phyloP scores from a whole-genome alignment of 1,140 invertebrate species.

The Drosophila navojoa region DNA sequence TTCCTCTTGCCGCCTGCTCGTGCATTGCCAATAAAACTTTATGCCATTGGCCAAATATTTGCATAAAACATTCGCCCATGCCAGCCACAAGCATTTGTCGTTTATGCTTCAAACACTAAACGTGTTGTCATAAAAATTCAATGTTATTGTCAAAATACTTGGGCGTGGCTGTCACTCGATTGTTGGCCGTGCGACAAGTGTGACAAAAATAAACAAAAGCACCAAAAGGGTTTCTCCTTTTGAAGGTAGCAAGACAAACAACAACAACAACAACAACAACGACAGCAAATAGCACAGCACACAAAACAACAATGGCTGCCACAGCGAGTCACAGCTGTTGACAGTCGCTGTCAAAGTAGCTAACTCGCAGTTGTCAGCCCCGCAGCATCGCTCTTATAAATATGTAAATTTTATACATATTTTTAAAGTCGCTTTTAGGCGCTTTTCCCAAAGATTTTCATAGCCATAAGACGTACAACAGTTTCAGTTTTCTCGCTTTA shows the following conservation, averaged over 20 bases:
- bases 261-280: constrained; percentile 9
- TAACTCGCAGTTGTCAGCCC: not conserved
- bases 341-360: constrained; percentile 15
- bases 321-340: constrained; percentile 36
- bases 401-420: constrained; percentile 13
- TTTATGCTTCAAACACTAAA: constrained; percentile 36
- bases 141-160: constrained; percentile 58
- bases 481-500: constrained; percentile 4
- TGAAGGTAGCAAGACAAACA: not conserved
- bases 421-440: constrained; percentile 24
- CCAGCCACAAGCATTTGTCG: constrained; percentile 13
- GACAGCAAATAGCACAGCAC: not conserved
- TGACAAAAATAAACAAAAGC: constrained; percentile 47
- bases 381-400: not conserved
- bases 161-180: constrained; percentile 14
- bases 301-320: constrained; percentile 4
- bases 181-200: constrained; percentile 19
- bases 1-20: not conserved
- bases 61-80: constrained; percentile 28
- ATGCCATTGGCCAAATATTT: constrained; percentile 36
- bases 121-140: constrained; percentile 59
- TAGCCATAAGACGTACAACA: not conserved
- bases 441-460: not conserved
- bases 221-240: constrained; percentile 16
- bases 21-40: constrained; percentile 22